These are phyloP conservation scores for Peromyscus polionotus DNA, from an alignment of 2,113 vertebrate species.

Conservation along the genomic window DNA sequence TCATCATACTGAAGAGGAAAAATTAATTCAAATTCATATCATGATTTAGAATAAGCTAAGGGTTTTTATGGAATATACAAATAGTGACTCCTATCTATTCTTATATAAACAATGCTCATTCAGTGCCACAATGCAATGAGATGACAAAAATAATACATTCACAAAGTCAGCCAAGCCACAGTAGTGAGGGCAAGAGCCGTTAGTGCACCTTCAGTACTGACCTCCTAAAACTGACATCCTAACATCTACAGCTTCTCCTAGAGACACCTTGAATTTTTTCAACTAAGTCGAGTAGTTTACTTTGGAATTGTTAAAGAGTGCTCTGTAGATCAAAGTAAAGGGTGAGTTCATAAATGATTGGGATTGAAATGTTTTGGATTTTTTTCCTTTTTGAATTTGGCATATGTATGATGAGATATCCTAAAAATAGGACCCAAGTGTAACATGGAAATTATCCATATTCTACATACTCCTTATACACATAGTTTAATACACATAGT, in stretches of 20 bases:
- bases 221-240: background rate
- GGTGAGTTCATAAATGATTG: background rate
- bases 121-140: background rate
- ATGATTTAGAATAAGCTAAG: constrained; percentile 19
- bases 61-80: background rate
- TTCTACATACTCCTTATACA: background rate
- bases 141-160: constrained; percentile 16
- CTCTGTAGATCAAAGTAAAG: background rate
- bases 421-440: background rate
- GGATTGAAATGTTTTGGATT: background rate
- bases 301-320: background rate
- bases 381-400: background rate
- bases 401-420: background rate
- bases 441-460: background rate
- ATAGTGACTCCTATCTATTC: background rate
- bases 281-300: background rate
- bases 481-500: background rate
- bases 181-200: background rate
- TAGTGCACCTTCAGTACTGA: background rate
- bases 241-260: background rate
- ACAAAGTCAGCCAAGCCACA: background rate
- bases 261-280: too few relatives aligned
- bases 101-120: background rate
- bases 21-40: constrained; percentile 57
- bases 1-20: background rate